Base-by-base conservation (phyloP, 2,797 vertebrate genomes). In the Falco biarmicus region DNA sequence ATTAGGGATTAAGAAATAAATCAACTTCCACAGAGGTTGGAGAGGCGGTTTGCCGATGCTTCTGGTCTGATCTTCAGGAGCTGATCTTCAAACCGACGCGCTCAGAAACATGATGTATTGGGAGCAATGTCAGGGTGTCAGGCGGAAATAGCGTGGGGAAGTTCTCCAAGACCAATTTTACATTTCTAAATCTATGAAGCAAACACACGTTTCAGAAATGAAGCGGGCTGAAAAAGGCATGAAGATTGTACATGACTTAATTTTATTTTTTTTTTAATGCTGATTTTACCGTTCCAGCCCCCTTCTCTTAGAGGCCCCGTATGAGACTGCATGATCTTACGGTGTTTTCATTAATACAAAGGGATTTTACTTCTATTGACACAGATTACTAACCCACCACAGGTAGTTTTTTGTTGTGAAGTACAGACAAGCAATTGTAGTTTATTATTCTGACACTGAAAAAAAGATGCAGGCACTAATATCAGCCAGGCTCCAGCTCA, bases 1-100 rank as follows among this genome's bases (percentile, higher is more conserved):
- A 92, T 89, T 74, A 63, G 3, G 10, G 82, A 94, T 94, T 94
- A 94, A 82, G 96, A 95, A 96, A 95, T 39, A 32, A 76, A 64
- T 10, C 48, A 15, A 4, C 22, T 66, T 60, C n/a, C 41, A 39
- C 48, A 45, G 78, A 56, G 70, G 51, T 34, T 1, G 0, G 47
- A 51, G 59, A 84, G 13, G 13, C 54, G n/a, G 24, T n/a, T 59
- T 32, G 34, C 34, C 83, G 37, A 71, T 45, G 11, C 29, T 45
- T 77, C 57, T 66, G 21, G 26, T 24, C 50, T 76, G 29, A 25
- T 76, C 53, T 41, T 54, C 28, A 13, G 65, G 54, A 88, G 64
- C 53, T 31, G 53, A 37, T 56, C 39, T n/a, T 59, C n/a, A 5
- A 21, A 28, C 11, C 0, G 0, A 2, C 17, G 4, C 43, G 93